Percentiles rank a stretch among this genome's conserved stretches.
phyloP scores from a whole-genome alignment of 2,797 vertebrate genomes.

The Xyrichtys novacula region DNA sequence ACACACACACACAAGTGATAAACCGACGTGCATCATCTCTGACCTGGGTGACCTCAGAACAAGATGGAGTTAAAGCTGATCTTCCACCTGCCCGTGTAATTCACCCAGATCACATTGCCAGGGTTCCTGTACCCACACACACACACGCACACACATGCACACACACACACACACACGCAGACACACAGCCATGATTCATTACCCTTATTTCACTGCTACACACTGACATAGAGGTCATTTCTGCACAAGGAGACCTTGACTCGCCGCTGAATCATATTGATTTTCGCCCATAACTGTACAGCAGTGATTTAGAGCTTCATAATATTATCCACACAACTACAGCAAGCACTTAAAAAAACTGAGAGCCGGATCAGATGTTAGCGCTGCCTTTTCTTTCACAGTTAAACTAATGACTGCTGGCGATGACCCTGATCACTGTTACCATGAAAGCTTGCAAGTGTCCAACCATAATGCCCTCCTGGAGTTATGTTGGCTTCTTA shows the following conservation, averaged over 20 bases:
- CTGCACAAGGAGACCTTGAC: constrained; percentile 34
- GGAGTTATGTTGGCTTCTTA: constrained; percentile 17
- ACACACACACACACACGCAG: constrained; percentile 12
- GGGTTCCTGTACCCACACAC: not conserved
- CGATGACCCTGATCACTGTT: constrained; percentile 22
- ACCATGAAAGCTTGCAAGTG: constrained; percentile 21
- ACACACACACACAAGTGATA: not conserved
- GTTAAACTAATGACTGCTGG: constrained; percentile 13
- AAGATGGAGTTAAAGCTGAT: constrained; percentile 6
- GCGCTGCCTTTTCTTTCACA: constrained; percentile 5
- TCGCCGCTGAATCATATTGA: constrained; percentile 39
- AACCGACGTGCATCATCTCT: constrained; percentile 8
- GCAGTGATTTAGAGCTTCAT: constrained; percentile 34
- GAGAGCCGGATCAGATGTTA: no score
- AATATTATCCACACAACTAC: constrained; percentile 28
- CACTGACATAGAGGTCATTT: constrained; percentile 40
- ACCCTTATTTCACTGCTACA: constrained; percentile 46
- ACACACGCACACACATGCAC: constrained; percentile 18
- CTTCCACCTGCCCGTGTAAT: constrained; percentile 15
- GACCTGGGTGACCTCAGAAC: constrained; percentile 8
- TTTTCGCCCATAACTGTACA: constrained; percentile 37
- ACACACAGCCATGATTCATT: constrained; percentile 33
- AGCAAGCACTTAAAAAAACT: not conserved
- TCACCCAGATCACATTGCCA: constrained; percentile 31
- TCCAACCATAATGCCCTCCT: constrained; percentile 21